Evolutionary conservation across 2,888 invertebrate species (phyloP).

Genomic region (Noctua pronuba): DNA sequence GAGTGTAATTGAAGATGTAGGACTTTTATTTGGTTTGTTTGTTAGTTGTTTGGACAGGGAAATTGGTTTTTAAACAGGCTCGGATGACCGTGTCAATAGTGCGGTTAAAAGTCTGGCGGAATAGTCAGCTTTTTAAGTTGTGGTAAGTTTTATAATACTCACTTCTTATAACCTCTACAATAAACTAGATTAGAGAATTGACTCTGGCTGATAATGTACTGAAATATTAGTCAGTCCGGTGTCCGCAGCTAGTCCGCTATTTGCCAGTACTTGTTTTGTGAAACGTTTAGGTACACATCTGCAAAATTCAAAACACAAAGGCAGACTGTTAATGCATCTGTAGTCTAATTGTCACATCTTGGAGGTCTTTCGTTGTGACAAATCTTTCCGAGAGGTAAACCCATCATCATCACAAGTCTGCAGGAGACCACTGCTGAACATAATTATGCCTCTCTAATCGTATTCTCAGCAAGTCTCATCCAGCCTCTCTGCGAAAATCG

Average conservation of each 20-base stretch:
- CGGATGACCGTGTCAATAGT: conserved; percentile 65
- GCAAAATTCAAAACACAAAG: too few relatives aligned
- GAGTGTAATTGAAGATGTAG: conserved; percentile 79
- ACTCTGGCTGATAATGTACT: neutral
- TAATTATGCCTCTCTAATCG: too few relatives aligned
- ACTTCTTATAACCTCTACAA: neutral
- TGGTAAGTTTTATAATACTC: neutral
- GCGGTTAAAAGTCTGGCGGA: conserved; percentile 23
- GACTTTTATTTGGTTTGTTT: conserved; percentile 73
- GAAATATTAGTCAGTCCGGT: neutral
- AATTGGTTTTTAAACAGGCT: conserved; percentile 79
- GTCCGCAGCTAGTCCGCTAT: neutral
- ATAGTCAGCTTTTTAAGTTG: neutral
- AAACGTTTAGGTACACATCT: neutral
- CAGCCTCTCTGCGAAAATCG: too few relatives aligned
- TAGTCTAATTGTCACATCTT: neutral
- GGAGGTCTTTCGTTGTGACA: neutral
- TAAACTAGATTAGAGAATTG: too few relatives aligned
- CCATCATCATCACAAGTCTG: neutral
- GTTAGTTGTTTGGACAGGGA: conserved; percentile 74
- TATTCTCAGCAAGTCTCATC: too few relatives aligned
- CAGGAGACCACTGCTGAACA: neutral
- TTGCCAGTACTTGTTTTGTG: neutral
- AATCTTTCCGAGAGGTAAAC: neutral
- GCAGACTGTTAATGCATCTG: too few relatives aligned